Percentiles rank a stretch among this genome's conserved stretches.
Evolutionary conservation across 2,113 vertebrate species (phyloP).

Genomic region (Nothoprocta perdicaria): DNA sequence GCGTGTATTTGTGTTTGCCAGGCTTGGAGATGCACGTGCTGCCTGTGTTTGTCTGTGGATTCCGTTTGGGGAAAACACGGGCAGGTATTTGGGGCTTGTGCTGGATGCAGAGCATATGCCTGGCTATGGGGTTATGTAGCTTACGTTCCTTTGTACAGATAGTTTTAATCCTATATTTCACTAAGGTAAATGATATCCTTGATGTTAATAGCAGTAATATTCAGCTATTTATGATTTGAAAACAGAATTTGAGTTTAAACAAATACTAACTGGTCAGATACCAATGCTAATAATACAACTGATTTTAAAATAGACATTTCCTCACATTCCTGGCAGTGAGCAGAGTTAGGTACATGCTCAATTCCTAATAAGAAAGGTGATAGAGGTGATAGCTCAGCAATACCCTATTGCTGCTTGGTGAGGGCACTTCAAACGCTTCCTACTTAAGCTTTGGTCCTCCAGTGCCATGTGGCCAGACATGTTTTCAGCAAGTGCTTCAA

Average conservation of each 20-base stretch:
- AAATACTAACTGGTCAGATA: not conserved
- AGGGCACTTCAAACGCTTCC: not conserved
- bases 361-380: not conserved
- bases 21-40: not conserved
- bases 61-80: fast-evolving
- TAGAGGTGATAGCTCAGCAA: not conserved
- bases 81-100: not conserved
- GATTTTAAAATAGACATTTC: not conserved
- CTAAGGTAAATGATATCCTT: not conserved
- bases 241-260: not conserved
- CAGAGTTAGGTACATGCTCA: not conserved
- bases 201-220: not conserved
- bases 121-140: not conserved
- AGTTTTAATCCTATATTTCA: not conserved
- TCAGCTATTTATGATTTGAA: not conserved
- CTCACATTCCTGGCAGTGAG: not conserved
- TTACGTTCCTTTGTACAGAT: not conserved
- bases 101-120: fast-evolving
- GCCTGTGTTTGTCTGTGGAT: not conserved
- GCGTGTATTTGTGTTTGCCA: not conserved
- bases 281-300: not conserved
- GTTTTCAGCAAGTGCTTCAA: not conserved
- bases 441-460: not conserved
- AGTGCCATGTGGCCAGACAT: not conserved
- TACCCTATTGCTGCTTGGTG: not conserved